Conservation (phyloP, 1,140 invertebrate genomes). For the Ptiloglossa arizonensis region DNA sequence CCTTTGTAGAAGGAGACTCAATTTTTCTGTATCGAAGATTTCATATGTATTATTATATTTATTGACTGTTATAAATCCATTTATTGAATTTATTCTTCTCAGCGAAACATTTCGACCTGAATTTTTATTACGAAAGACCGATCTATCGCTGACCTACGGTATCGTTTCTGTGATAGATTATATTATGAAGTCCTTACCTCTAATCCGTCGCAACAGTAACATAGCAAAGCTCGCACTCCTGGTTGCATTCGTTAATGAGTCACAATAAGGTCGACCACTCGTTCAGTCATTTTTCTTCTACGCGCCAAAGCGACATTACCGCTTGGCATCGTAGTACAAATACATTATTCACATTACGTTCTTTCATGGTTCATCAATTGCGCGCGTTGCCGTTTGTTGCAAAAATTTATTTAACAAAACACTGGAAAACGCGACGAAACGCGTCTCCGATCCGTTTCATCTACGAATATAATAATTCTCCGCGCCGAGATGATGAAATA, state of each 20-base stretch:
- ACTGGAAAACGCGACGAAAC: no score
- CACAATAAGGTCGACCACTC: slow-evolving; percentile 43
- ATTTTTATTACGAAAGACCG: no score
- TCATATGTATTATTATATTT: no score
- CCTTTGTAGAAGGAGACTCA: no score
- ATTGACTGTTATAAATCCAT: no score
- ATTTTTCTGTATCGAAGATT: no score
- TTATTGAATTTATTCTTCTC: no score
- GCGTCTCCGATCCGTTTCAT: no score
- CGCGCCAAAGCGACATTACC: slow-evolving; percentile 16
- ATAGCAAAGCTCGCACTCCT: slow-evolving; percentile 1
- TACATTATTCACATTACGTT: slow-evolving; percentile 8
- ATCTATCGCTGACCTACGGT: neutral
- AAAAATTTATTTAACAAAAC: no score
- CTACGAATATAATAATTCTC: no score
- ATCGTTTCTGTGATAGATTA: slow-evolving; percentile 3
- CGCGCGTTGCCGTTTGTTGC: neutral
- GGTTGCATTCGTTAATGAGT: slow-evolving; percentile 36
- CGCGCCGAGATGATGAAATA: slow-evolving; percentile 34
- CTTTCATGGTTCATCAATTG: neutral
- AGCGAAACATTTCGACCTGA: neutral
- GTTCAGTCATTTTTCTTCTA: slow-evolving; percentile 32
- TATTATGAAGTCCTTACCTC: slow-evolving; percentile 2
- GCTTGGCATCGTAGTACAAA: neutral
- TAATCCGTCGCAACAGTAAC: slow-evolving; percentile 8